phyloP scores from a whole-genome alignment of 1,140 invertebrate genomes.

The Oncopeltus fasciatus region DNA sequence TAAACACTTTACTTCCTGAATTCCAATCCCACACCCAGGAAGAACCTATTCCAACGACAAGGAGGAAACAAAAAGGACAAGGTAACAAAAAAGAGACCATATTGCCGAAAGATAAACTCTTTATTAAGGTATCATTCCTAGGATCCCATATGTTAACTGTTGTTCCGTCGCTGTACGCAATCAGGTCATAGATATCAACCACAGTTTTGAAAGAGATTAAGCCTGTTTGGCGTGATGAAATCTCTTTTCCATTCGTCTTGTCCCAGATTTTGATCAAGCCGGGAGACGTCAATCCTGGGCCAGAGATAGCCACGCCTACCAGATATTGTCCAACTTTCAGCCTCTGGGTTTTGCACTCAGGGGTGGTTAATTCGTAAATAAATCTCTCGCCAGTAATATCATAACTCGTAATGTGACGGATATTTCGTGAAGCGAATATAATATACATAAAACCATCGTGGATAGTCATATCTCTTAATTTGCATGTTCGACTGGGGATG shows the following conservation, averaged over 20 bases:
- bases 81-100: background rate
- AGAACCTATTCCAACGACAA: background rate
- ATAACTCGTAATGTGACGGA: slow-evolving; percentile 14
- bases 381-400: slow-evolving; percentile 3
- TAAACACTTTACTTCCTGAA: background rate
- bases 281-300: slow-evolving; percentile 5
- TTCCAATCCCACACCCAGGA: background rate
- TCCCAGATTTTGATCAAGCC: slow-evolving; percentile 17
- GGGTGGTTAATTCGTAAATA: slow-evolving; percentile 16
- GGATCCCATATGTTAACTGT: slow-evolving; percentile 16
- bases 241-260: background rate
- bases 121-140: background rate
- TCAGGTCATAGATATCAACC: background rate
- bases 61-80: background rate
- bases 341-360: slow-evolving; percentile 13
- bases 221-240: background rate
- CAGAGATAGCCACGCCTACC: slow-evolving; percentile 7
- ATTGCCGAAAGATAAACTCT: background rate
- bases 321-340: background rate
- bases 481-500: slow-evolving; percentile 10
- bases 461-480: slow-evolving; percentile 12
- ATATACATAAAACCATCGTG: slow-evolving; percentile 9
- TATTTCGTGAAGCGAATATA: slow-evolving; percentile 13
- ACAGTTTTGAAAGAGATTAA: slow-evolving; percentile 10
- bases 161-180: slow-evolving; percentile 12